Base-by-base conservation (phyloP, 2,113 vertebrate species). In the Sinocyclocheilus grahami region DNA sequence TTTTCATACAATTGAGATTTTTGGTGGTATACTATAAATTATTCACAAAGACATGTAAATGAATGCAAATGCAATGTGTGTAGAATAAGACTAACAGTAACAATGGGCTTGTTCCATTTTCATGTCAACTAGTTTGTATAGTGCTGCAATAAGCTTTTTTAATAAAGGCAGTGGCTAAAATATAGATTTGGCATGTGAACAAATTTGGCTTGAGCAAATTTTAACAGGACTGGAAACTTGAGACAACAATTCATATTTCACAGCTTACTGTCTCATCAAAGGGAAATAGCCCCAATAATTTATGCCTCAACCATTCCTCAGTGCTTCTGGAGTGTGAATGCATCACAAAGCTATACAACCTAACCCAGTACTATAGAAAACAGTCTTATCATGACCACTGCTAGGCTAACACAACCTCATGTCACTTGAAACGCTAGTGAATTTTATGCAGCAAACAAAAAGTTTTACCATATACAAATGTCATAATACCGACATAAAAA, bases 11-110 rank as follows among this genome's bases (percentile, higher is more conserved):
- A 48, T 46, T 3, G 24, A 63, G 39, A 77, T 77, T 33, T 82
- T 8, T 67, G 63, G 53, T 82, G 58, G 58, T 37, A 16, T 81
- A n/a, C 55, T 71, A 71, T 69, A 33, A 83, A 74, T 24, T 74
- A 58, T 74, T 39, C 30, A 55, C 67, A 39, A 18, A 37, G 2
- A 8, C 33, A 74, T 60, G 67, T 24, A 74, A 42, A 74, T 58
- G 0, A 33, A 82, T 82, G 63, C 80, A 82, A 69, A 82, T 82
- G 27, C 10, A 82, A 30, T 51, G 75, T 78, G 51, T 27, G 33
- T 33, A 78, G 4, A 46, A 76, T 33, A 55, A 78, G 48, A 55
- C 60, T 30, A 33, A 53, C 9, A 13, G 80, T 24, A 65, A 63
- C 58, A 63, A 81, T 27, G 55, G 13, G 20, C 20, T 24, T 81